phyloP scores from a whole-genome alignment of 2,113 vertebrate genomes.

The Leptodactylus fuscus region DNA sequence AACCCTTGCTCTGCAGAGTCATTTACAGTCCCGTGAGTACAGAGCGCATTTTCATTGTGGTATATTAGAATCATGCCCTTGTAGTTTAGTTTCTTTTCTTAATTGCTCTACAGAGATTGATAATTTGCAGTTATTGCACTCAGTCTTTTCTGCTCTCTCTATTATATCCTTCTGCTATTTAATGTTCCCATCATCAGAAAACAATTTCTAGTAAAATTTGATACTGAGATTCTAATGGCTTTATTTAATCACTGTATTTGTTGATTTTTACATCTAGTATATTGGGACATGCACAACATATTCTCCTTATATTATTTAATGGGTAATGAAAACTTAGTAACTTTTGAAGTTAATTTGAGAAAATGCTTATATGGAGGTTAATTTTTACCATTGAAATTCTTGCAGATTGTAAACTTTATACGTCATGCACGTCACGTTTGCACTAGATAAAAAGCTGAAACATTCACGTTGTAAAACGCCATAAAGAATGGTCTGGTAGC shows the following conservation, averaged over 20 bases:
- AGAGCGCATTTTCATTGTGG: slow-evolving; percentile 8
- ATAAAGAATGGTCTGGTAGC: not conserved
- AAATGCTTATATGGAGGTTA: not conserved
- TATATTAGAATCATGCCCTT: not conserved
- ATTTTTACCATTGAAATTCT: not conserved
- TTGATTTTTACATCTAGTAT: not conserved
- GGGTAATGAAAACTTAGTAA: not conserved
- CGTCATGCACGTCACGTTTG: not conserved
- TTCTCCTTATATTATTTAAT: not conserved
- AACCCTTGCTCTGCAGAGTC: slow-evolving; percentile 28
- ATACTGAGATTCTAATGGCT: not conserved
- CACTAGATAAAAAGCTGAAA: slow-evolving; percentile 2
- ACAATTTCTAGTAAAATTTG: not conserved
- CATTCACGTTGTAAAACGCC: not conserved
- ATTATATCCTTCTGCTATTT: slow-evolving; percentile 13
- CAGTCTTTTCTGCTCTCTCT: not conserved
- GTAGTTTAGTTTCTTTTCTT: not conserved
- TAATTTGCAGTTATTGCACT: not conserved
- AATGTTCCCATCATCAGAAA: not conserved
- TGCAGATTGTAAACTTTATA: not conserved
- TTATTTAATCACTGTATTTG: not conserved
- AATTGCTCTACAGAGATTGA: not conserved
- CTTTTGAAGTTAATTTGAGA: not conserved
- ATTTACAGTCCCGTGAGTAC: not conserved
- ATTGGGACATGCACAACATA: not conserved